These are phyloP conservation scores for Romanomermis culicivorax DNA, from an alignment of 2,888 invertebrate species.

Conservation along the genomic window DNA sequence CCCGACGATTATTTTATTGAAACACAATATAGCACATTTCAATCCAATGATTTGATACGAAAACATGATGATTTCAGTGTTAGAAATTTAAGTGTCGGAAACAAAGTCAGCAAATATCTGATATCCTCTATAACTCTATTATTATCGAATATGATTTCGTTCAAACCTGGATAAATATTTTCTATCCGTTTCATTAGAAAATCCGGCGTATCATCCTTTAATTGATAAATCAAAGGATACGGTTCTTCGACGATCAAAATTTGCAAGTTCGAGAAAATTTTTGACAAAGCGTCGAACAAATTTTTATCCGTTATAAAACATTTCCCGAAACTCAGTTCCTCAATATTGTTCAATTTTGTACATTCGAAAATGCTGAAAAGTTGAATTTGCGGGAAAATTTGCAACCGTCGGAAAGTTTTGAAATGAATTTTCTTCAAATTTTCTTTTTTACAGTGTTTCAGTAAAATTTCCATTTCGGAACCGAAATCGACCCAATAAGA, in stretches of 20 bases:
- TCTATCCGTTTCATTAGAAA: neutral
- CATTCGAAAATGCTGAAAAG: neutral
- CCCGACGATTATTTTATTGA: too few species aligned
- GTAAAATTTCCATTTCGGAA: neutral
- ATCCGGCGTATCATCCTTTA: neutral
- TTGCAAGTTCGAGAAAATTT: neutral
- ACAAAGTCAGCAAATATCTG: neutral
- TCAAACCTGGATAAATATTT: neutral
- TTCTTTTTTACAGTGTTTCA: neutral
- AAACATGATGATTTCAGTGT: neutral
- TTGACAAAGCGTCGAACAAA: neutral
- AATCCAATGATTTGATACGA: neutral
- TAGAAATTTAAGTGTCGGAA: neutral
- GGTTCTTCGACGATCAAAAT: neutral
- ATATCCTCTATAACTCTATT: constrained; percentile 1
- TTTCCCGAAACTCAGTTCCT: neutral
- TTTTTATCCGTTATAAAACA: neutral
- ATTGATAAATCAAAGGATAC: neutral
- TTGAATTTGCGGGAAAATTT: neutral
- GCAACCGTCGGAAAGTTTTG: neutral
- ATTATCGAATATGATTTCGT: neutral
- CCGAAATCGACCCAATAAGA: constrained; percentile 1
- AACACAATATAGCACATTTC: too few species aligned
- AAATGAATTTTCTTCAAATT: neutral
- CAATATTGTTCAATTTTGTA: neutral